These are phyloP conservation scores for Zoanthus gigantus DNA, from an alignment of 92 coral and sea anemone genomes.

Conservation along the genomic window DNA sequence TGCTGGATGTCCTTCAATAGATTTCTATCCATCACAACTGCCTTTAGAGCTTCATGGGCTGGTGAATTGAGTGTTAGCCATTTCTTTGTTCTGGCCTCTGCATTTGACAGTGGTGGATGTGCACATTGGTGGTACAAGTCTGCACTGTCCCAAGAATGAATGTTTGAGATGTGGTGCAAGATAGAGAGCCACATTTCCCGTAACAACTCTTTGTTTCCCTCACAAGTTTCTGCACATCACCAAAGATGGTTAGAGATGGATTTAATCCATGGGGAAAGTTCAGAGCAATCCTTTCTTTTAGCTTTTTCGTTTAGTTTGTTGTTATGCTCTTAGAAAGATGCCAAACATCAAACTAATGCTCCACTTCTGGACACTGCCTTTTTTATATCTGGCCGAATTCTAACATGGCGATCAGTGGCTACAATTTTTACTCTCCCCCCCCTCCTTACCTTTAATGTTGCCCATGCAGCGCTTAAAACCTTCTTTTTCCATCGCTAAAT, in stretches of 20 bases:
- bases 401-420: slow-evolving; percentile 32
- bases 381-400: background rate
- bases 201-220: background rate
- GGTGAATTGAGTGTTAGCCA: slow-evolving; percentile 34
- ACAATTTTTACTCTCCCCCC: background rate
- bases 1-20: slow-evolving; percentile 54
- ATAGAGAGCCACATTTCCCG: background rate
- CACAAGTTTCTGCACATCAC: slow-evolving; percentile 22
- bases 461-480: slow-evolving; percentile 56
- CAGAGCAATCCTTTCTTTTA: slow-evolving; percentile 12
- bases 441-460: background rate
- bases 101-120: background rate
- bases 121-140: background rate
- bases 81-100: slow-evolving; percentile 3
- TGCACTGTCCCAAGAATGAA: slow-evolving; percentile 1
- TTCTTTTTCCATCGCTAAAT: slow-evolving; percentile 53
- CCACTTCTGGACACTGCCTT: background rate
- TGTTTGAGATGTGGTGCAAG: slow-evolving; percentile 18
- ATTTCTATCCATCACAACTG: slow-evolving; percentile 44
- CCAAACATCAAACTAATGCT: slow-evolving; percentile 11
- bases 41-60: slow-evolving; percentile 53
- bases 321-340: background rate
- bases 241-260: slow-evolving; percentile 8
- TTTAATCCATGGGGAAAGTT: slow-evolving; percentile 1
- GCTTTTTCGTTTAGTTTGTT: background rate